Base-by-base conservation (phyloP, 64 coral and sea anemone genomes). In the Acropora tenuis region DNA sequence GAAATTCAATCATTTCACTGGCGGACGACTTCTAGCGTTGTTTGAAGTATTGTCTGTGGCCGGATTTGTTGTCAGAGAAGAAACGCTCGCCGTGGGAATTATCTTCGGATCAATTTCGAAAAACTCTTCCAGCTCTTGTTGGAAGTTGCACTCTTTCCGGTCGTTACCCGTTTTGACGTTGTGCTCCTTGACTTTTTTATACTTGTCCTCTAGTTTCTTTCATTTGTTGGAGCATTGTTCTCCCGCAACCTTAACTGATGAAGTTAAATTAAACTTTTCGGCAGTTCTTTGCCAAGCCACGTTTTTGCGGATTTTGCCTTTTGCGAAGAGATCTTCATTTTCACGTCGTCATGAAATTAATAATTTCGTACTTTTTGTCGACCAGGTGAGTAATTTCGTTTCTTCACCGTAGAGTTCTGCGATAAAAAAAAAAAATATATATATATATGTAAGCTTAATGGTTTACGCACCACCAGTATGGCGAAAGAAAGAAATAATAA, bases 231-330 rank as follows among this genome's bases (percentile, higher is more conserved):
- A 53, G 76, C 49, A 79, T 18, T 79, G 77, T 46, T 78, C 3
- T 47, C 76, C 76, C 4, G 67, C 18, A 71, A 71, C 67, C 4
- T 71, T 69, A 2, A 74, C 1, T 20, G 71, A 74, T 20, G 71
- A 79, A 55, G 77, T 79, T 55, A 53, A n/a, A 79, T 79, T 79
- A 30, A 79, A 79, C 77, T 55, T 52, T 19, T 79, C 77, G 10
- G 77, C 77, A 79, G 53, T 79, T 79, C 50, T 41, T 19, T 79
- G 47, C 49, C 77, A 79, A 79, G 77, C 77, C 48, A 74, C 71
- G 71, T 74, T 74, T 74, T 43, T 74, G 6, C 71, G 1, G 18
- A 74, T 41, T 30, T 44, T 74, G 71, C 71, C 71, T 74, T 74
- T 74, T 8, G 71, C 3, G 30, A 74, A 74, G 5, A 53, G 50